Evolutionary conservation across 2,888 invertebrate genomes (phyloP).

Genomic region (Noctua fimbriata): DNA sequence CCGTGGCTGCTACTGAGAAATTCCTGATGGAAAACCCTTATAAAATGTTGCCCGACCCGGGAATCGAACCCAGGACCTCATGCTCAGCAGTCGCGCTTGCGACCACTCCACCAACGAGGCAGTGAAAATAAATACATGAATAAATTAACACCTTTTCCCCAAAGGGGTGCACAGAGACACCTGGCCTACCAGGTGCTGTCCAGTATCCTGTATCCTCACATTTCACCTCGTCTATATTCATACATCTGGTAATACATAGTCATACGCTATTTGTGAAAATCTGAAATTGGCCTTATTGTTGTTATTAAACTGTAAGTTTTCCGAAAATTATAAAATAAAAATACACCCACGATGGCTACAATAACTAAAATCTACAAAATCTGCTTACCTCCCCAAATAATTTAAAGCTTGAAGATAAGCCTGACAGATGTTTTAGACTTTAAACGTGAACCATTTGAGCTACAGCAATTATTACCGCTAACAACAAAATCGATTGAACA

Average conservation of each 20-base stretch:
- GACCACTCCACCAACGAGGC: too few species aligned
- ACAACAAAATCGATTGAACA: constrained; percentile 54
- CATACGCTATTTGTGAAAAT: too few species aligned
- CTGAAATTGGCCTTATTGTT: too few species aligned
- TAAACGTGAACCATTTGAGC: background rate
- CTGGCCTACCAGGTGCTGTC: too few species aligned
- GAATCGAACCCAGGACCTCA: too few species aligned
- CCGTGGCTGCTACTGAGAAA: background rate
- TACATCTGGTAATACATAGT: too few species aligned
- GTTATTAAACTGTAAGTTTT: too few species aligned
- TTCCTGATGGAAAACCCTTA: background rate
- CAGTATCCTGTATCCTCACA: too few species aligned
- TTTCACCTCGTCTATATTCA: background rate
- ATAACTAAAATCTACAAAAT: background rate
- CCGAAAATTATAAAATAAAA: too few species aligned
- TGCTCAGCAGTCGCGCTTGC: too few species aligned
- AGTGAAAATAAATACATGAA: background rate
- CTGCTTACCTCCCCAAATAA: background rate
- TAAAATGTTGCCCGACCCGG: too few species aligned
- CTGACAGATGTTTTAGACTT: constrained; percentile 12
- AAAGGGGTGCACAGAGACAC: background rate
- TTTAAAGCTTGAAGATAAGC: background rate
- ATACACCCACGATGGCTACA: background rate
- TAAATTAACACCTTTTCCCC: background rate
- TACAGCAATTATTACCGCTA: constrained; percentile 29